Evolutionary conservation across 2,797 vertebrate species (phyloP).

Genomic region (Melanotaenia trifasciata): DNA sequence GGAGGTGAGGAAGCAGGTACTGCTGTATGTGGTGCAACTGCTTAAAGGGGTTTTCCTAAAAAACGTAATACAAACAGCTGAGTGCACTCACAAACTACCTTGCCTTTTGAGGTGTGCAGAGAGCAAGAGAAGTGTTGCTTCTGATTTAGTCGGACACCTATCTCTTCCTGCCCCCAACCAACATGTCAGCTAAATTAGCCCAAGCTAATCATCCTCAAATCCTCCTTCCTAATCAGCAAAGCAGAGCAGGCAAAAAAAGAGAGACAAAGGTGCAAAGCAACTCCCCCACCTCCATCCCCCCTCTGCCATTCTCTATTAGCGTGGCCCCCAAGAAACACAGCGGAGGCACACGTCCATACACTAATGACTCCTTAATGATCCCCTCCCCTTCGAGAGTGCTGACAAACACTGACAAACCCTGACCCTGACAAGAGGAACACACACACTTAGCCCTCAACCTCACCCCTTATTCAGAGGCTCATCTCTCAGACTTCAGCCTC

Average conservation of each 20-base stretch:
- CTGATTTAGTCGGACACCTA: constrained; percentile 41
- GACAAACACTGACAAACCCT: constrained; percentile 73
- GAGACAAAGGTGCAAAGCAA: constrained; percentile 48
- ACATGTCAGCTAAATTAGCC: constrained; percentile 56
- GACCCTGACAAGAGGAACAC: constrained; percentile 75
- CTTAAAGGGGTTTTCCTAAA: constrained; percentile 34
- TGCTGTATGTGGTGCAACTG: constrained; percentile 22
- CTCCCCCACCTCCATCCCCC: constrained; percentile 12
- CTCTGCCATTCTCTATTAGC: constrained; percentile 62
- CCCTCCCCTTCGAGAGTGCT: constrained; percentile 58
- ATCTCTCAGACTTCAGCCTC: constrained; percentile 62
- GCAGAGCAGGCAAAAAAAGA: constrained; percentile 39
- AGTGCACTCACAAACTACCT: constrained; percentile 31
- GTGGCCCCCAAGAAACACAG: constrained; percentile 44
- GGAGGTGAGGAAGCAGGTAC: constrained; percentile 49
- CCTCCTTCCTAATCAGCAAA: constrained; percentile 61
- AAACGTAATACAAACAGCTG: constrained; percentile 51
- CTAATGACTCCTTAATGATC: constrained; percentile 81
- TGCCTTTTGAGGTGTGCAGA: constrained; percentile 23
- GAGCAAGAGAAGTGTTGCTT: constrained; percentile 36
- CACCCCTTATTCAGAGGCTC: constrained; percentile 63
- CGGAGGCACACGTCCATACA: constrained; percentile 65
- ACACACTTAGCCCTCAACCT: constrained; percentile 59
- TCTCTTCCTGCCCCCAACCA: constrained; percentile 6
- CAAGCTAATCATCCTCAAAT: constrained; percentile 58